Base-by-base conservation (phyloP, 2,888 invertebrate genomes). In the Bellardia bayeri region DNA sequence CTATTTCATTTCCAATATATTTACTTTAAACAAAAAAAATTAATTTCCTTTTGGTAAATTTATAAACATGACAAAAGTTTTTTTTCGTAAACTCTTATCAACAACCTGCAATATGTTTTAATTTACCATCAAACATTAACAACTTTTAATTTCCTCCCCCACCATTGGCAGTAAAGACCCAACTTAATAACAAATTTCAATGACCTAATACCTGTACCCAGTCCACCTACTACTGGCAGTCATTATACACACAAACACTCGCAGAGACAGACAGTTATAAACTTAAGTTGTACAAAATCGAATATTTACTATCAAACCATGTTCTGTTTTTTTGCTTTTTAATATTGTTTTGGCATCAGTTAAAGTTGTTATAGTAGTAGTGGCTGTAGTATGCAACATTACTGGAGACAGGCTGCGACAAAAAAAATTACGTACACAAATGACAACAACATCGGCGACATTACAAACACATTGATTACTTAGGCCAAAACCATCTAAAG, bases 51-150 rank as follows among this genome's bases (percentile, higher is more conserved):
- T 64, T 30, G 23, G 45, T 61, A 76, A 84, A 83, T 78, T 56
- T 72, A 74, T 68, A 63, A 69, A 63, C 63, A 75, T 84, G 23
- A 54, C n/a, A 33, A 75, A 85, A 79, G 49, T 87, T 85, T 72
- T 37, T 33, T 75, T 37, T 4, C 45, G 69, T 33, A 9, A 14
- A 49, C 56, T 82, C 87, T 85, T 87, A 87, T 87, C 87, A 82
- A 66, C 85, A 87, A 80, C 85, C 79, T 79, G 87, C 87, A 87
- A 87, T 87, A 87, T 87, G 85, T 87, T 87, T 87, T 87, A 87
- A 87, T 87, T 87, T 85, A 87, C 85, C 87, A 85, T 79, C 87
- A 87, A 82, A 87, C 87, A 87, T 87, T 87, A 87, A 85, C 87
- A 87, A 87, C 85, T 85, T 87, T 87, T 87, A 87, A 87, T 87